Base-by-base conservation (phyloP, 2,113 vertebrate species). In the Collichthys lucidus region DNA sequence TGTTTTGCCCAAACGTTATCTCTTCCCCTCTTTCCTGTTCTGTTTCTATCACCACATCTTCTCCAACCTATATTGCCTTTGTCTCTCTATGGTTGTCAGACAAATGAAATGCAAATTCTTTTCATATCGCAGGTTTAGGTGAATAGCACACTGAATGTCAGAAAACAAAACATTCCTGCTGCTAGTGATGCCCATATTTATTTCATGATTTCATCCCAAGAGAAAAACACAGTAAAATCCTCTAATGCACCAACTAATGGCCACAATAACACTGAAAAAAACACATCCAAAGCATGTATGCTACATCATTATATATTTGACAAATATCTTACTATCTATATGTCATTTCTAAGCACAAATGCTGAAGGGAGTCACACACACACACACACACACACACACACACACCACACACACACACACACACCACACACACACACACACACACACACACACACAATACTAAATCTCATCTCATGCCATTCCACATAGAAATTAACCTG, bases 221-320 rank as follows among this genome's bases (percentile, higher is more conserved):
- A n/a, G 17, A 60, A 22, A 53, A 75, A 42, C 17, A 5, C 42
- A 42, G 42, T 29, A 53, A 50, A 72, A n/a, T 17, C 26, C 26
- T 82, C 66, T 66, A 67, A 77, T 46, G 53, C 67, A 72, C 19
- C 46, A 35, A 64, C 65, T 76, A 70, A 79, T 62, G 61, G 55
- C 31, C 22, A 66, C 15, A 35, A 9, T 19, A 42, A 64, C 47
- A 19, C 16, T 11, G 14, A n/a, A 53, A 46, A 60, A 65, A 5
- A 42, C 11, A 42, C 11, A 29, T 49, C 16, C 46, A 62, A 42
- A 66, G 8, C 26, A 22, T 6, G 10, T 16, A 44, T 40, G 35
- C 17, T 17, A 12, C 22, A 46, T 61, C 4, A 46, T 74, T 64
- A 72, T 71, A 35, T 7, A 20, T 61, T 24, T 2, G 11, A 67